Evolutionary conservation across 2,888 invertebrate species (phyloP), one percentile per base, ranked within the genome.

Genomic region (Drosophila formosana): DNA sequence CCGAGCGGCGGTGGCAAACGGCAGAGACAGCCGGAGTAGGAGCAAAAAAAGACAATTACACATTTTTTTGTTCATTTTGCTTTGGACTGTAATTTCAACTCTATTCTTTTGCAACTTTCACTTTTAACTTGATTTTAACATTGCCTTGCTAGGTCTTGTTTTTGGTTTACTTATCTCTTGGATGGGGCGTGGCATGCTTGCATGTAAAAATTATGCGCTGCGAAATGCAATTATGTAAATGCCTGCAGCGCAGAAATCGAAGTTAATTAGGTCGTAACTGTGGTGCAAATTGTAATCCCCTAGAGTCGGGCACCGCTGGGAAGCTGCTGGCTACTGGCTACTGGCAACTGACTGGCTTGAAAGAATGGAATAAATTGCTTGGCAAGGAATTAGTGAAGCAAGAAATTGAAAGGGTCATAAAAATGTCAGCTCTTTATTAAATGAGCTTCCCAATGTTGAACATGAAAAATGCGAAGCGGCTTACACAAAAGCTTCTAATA

Each of bases 181-280:
- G 55, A 46, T 37, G 52, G 60, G 52, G 41, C 47, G 39, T 69
- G 73, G 50, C 37, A 4, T 11, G 11, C 37, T 45, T 71, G 72
- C 77, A 72, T 66, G 61, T 70, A 67, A 69, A 75, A 82, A 81
- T 82, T 78, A 81, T 85, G 70, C 69, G 45, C 75, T 49, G 71
- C 76, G 61, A 78, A 80, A 83, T 86, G 84, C 84, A 82, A 86
- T 85, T 85, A 85, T 86, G 86, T 86, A 84, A 86, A 85, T 86
- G 86, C 80, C 84, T 65, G 73, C 71, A 75, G 79, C 55, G 67
- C 71, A 70, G 63, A 79, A 84, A 85, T 85, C 85, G 86, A 85
- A 85, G 85, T 86, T 85, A 85, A 85, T 85, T 86, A 82, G 86
- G 82, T 86, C 74, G 73, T 80, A 78, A 82, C 79, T 78, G 77